Evolutionary conservation across 2,888 invertebrate genomes (phyloP).

Genomic region (Cecidostiba fungosa): DNA sequence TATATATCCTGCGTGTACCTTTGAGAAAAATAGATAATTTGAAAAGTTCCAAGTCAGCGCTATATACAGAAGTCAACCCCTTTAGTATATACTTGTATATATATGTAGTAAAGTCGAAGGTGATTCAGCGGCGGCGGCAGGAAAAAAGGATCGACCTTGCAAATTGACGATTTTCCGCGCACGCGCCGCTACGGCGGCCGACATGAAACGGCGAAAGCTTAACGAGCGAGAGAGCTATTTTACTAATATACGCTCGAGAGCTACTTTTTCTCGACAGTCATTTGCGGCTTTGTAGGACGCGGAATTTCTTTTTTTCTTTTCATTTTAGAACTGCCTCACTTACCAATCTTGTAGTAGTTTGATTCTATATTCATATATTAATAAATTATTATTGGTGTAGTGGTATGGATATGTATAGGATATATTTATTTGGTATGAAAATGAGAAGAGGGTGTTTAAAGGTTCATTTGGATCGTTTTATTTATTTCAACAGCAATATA

Average conservation of each 20-base stretch:
- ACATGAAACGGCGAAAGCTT: constrained; percentile 53
- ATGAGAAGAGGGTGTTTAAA: not conserved
- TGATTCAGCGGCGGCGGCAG: constrained; percentile 40
- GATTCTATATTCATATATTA: no score
- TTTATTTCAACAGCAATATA: not conserved
- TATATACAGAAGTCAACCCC: not conserved
- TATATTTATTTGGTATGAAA: no score
- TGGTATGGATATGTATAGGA: no score
- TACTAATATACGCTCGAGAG: not conserved
- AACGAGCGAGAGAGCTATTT: constrained; percentile 42
- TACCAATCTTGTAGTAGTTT: no score
- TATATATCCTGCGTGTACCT: no score
- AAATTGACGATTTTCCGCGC: constrained; percentile 55
- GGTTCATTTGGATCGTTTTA: not conserved
- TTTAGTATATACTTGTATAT: no score
- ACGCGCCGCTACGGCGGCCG: constrained; percentile 16
- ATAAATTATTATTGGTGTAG: no score
- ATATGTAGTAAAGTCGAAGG: constrained; percentile 19
- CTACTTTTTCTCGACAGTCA: constrained; percentile 14
- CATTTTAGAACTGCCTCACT: no score
- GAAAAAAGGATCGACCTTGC: constrained; percentile 41
- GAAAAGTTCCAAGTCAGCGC: no score
- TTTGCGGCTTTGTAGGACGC: not conserved
- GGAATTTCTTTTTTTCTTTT: no score
- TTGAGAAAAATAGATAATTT: no score